These are phyloP conservation scores for Drosophila monieri DNA, from an alignment of 2,888 invertebrate species.

Conservation along the genomic window DNA sequence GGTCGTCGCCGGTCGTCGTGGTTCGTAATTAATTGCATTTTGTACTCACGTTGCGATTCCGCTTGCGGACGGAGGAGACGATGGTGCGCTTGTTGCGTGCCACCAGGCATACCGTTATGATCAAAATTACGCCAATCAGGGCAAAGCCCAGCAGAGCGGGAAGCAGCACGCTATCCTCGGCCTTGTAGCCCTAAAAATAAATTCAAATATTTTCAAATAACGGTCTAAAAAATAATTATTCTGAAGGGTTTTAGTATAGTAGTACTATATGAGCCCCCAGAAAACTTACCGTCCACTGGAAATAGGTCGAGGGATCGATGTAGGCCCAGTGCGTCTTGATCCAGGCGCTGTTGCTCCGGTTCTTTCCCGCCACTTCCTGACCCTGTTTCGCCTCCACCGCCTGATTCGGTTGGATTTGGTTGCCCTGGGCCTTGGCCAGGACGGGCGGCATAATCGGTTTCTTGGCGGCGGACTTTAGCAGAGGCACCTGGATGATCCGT, in stretches of 20 bases:
- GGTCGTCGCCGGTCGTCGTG: constrained; percentile 8
- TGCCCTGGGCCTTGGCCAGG: constrained; percentile 78
- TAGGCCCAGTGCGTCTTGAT: constrained; percentile 88
- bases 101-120: constrained; percentile 85
- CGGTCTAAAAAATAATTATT: neutral
- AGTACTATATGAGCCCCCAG: too few relatives aligned
- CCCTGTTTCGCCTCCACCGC: constrained; percentile 1
- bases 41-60: constrained; percentile 83
- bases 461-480: constrained; percentile 84
- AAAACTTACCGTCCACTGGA: constrained; percentile 87
- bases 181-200: constrained; percentile 85
- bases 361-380: constrained; percentile 70
- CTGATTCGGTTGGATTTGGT: constrained; percentile 41
- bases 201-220: neutral
- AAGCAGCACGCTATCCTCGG: constrained; percentile 86
- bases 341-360: constrained; percentile 84
- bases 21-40: constrained; percentile 59
- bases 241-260: neutral
- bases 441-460: constrained; percentile 85
- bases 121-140: constrained; percentile 85
- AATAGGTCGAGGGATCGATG: constrained; percentile 87
- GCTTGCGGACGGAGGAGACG: constrained; percentile 82
- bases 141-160: constrained; percentile 85
- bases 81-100: constrained; percentile 84
- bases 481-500: constrained; percentile 82